These are phyloP conservation scores for crab-eating macaque (Macaca fascicularis) DNA, from an alignment of 2,113 vertebrate species.

Conservation along the genomic window T2T-MFA8v1.1 NC_088376.1:157760501-157761000, in stretches of 20 bases:
- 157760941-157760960: conserved; percentile 54
- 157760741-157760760: conserved; percentile 86
- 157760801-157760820: conserved; percentile 80
- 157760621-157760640: conserved; percentile 78
- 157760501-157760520: conserved; percentile 36
- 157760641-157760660: conserved; percentile 82
- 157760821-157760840: conserved; percentile 74
- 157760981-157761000: conserved; percentile 44
- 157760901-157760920: conserved; percentile 48
- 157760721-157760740: conserved; percentile 98
- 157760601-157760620: conserved; percentile 76
- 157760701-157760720: conserved; percentile 97
- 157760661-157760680: conserved; percentile 84
- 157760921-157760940: conserved; percentile 55
- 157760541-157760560: conserved; percentile 40
- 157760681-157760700: conserved; percentile 97
- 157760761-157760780: conserved; percentile 76
- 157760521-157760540: conserved; percentile 40
- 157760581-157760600: conserved; percentile 59
- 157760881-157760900: conserved; percentile 66
- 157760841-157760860: conserved; percentile 62
- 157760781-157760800: conserved; percentile 71
- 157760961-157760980: conserved; percentile 39
- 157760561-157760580: conserved; percentile 54
- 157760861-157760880: conserved; percentile 58